These are phyloP conservation scores for Agrenia bidenticulata DNA, from an alignment of 2,888 invertebrate species.

Conservation along the genomic window DNA sequence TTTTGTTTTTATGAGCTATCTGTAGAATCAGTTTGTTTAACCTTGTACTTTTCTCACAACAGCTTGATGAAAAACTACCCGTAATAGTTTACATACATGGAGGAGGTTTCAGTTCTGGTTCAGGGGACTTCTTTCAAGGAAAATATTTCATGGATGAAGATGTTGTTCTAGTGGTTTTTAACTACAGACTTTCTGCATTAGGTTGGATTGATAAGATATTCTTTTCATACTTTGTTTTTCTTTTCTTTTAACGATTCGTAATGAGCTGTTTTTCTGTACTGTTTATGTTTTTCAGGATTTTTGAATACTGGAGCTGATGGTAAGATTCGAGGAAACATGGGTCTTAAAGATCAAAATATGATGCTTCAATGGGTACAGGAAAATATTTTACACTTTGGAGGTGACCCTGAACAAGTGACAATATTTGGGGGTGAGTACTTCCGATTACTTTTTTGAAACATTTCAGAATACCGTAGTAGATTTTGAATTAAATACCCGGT, in stretches of 20 bases:
- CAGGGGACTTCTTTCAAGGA: slow-evolving; percentile 25
- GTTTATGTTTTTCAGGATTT: slow-evolving; percentile 25
- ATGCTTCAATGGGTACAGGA: slow-evolving; percentile 23
- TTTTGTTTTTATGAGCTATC: no score
- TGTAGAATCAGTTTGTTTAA: neutral
- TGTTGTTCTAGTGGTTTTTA: slow-evolving; percentile 27
- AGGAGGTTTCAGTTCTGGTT: slow-evolving; percentile 39
- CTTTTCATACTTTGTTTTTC: neutral
- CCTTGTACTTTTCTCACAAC: neutral
- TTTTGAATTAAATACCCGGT: neutral
- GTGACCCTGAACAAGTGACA: slow-evolving; percentile 5
- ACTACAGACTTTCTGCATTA: slow-evolving; percentile 29
- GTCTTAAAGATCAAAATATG: slow-evolving; percentile 38
- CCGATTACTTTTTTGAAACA: neutral
- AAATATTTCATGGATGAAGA: slow-evolving; percentile 34
- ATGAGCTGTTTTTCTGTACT: neutral
- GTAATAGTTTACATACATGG: slow-evolving; percentile 38
- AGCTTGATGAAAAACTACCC: neutral
- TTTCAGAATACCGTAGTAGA: neutral
- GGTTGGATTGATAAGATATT: slow-evolving; percentile 20
- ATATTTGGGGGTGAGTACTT: slow-evolving; percentile 19
- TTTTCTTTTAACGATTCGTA: neutral
- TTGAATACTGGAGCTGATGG: slow-evolving; percentile 34
- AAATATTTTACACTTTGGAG: slow-evolving; percentile 26
- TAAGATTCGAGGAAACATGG: slow-evolving; percentile 36